phyloP scores from a whole-genome alignment of 2,113 vertebrate genomes.

The Zosterops lateralis region DNA sequence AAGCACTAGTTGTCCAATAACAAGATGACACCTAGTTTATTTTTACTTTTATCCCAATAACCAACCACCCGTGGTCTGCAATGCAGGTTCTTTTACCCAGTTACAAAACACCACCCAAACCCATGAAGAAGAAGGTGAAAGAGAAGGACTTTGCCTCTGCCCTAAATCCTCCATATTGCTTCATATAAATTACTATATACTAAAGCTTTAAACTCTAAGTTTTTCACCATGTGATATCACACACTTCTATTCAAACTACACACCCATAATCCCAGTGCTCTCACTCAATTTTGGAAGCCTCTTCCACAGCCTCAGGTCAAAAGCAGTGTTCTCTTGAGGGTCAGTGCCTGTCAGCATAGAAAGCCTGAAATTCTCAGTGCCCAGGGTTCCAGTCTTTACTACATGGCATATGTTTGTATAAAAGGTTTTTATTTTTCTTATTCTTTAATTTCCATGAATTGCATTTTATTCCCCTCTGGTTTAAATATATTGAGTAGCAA shows the following conservation, averaged over 20 bases:
- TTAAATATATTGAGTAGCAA: slow-evolving; percentile 33
- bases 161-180: not conserved
- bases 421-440: slow-evolving; percentile 26
- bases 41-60: not conserved
- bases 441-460: slow-evolving; percentile 28
- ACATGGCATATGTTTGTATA: not conserved
- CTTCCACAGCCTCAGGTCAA: not conserved
- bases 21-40: not conserved
- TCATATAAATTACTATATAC: not conserved
- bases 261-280: not conserved
- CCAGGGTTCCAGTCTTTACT: slow-evolving; percentile 12
- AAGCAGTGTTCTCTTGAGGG: not conserved
- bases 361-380: not conserved
- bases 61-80: not conserved
- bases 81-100: not conserved
- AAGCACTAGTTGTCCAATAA: not conserved
- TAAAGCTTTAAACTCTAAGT: not conserved
- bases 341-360: not conserved
- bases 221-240: not conserved
- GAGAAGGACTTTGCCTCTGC: not conserved
- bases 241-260: not conserved
- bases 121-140: not conserved
- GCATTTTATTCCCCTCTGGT: slow-evolving; percentile 52
- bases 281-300: not conserved
- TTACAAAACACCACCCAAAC: not conserved